Base-by-base conservation (phyloP, 2,113 vertebrate genomes). In the Nannospalax galili region DNA sequence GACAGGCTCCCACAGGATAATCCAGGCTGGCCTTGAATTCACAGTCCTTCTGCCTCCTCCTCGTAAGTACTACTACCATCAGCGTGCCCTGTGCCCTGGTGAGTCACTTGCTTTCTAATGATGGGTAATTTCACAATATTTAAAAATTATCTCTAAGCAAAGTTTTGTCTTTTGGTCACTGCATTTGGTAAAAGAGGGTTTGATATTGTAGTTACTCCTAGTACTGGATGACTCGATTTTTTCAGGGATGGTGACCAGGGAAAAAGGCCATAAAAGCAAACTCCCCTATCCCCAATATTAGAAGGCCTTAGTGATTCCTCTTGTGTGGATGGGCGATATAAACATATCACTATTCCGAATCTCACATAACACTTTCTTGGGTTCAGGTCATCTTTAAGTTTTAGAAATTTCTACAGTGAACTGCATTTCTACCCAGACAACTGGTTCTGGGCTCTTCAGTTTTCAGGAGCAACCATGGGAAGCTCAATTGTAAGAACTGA, bases 401-500 rank as follows among this genome's bases (percentile, higher is more conserved):
- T 70, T 89, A 96, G 80, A 94, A 91, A 84, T 90, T 92, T 91
- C 65, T 58, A 73, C 45, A 85, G 16, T 74, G 69, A 91, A 74
- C 40, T 70, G 7, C 42, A 88, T 93, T 92, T 97, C 92, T 45
- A 91, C 75, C 74, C 73, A 56, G 15, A 62, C 84, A 88, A 64
- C 75, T 70, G 5, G 67, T 95, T 96, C n/a, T 86, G 67, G 87
- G 30, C 60, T 91, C 48, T 72, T 93, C 45, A 81, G 52, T 92
- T 92, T 95, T n/a, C 84, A 91, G 48, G 58, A 85, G 72, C 89
- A 32, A 40, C 32, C 84, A 60, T n/a, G 60, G 35, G 81, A 77
- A 30, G 19, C 28, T 91, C 52, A 32, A n/a, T n/a, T n/a, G n/a
- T n/a, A 78, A 78, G 86, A 14, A 95, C 78, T 22, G 48, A n/a